These are phyloP conservation scores for Drosophila phalerata DNA, from an alignment of 2,888 invertebrate species.

Conservation along the genomic window DNA sequence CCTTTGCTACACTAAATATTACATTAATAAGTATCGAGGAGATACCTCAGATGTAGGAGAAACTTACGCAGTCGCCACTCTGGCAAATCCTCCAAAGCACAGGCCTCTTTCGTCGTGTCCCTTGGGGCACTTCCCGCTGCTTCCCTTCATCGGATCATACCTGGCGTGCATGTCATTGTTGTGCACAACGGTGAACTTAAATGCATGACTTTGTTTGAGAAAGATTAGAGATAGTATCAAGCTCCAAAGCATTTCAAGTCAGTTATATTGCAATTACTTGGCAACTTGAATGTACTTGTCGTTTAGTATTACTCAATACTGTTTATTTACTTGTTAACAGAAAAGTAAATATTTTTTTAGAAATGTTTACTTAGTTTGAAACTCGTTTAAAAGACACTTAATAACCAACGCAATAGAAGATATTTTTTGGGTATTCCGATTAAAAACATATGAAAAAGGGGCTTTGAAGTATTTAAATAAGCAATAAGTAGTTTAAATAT, in stretches of 20 bases:
- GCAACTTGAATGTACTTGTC: background rate
- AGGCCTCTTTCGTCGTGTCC: constrained; percentile 87
- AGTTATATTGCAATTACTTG: background rate
- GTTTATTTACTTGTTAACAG: background rate
- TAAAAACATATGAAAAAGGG: background rate
- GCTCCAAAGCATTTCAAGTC: constrained; percentile 89
- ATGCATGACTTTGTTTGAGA: background rate
- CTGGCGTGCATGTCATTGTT: constrained; percentile 95
- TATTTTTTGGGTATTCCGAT: background rate
- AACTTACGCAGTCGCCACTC: constrained; percentile 86
- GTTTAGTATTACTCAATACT: background rate
- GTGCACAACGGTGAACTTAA: constrained; percentile 88
- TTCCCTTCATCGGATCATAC: constrained; percentile 90
- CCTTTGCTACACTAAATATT: constrained; percentile 9
- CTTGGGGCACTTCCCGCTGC: constrained; percentile 87
- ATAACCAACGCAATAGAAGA: background rate
- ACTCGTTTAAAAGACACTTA: background rate
- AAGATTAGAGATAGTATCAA: constrained; percentile 14
- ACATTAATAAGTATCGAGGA: background rate
- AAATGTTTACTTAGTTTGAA: constrained; percentile 6
- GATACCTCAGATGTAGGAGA: background rate
- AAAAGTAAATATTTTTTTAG: background rate
- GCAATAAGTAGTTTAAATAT: background rate
- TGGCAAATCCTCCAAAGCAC: constrained; percentile 94
- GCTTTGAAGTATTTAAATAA: background rate